phyloP scores from a whole-genome alignment of 1,140 invertebrate species.

The Matsumurasca onukii region DNA sequence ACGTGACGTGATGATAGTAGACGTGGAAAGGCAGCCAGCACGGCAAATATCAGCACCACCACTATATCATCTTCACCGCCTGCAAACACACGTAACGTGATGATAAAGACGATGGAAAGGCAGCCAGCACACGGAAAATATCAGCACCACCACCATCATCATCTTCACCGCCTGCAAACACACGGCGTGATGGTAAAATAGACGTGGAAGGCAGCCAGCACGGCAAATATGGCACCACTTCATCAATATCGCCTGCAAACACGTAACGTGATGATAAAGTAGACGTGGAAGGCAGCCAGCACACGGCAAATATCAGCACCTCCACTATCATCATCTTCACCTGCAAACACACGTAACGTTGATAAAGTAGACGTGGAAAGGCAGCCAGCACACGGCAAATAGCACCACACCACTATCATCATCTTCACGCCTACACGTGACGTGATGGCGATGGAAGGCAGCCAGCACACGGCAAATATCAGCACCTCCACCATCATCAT shows the following conservation, averaged over 20 bases:
- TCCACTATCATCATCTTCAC: slow-evolving; percentile 94
- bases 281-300: slow-evolving; percentile 91
- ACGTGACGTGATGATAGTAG: slow-evolving; percentile 81
- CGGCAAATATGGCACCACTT: too few species aligned
- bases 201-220: too few species aligned
- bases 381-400: neutral
- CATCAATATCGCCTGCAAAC: too few species aligned
- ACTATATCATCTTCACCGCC: slow-evolving; percentile 96
- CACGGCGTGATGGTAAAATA: too few species aligned
- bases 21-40: slow-evolving; percentile 93
- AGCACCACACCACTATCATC: neutral
- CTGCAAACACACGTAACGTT: too few species aligned
- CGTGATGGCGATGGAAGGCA: slow-evolving; percentile 64
- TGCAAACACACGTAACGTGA: slow-evolving; percentile 56
- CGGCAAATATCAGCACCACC: slow-evolving; percentile 80
- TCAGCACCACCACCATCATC: too few species aligned
- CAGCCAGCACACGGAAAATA: too few species aligned
- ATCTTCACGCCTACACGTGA: neutral
- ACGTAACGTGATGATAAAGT: slow-evolving; percentile 82
- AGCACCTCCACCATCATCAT: too few species aligned
- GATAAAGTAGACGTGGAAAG: slow-evolving; percentile 81
- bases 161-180: too few species aligned
- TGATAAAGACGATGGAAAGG: too few species aligned
- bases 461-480: too few species aligned
- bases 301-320: slow-evolving; percentile 81